These are phyloP conservation scores for Nesospiza acunhae DNA, from an alignment of 2,113 vertebrate species.

Conservation along the genomic window DNA sequence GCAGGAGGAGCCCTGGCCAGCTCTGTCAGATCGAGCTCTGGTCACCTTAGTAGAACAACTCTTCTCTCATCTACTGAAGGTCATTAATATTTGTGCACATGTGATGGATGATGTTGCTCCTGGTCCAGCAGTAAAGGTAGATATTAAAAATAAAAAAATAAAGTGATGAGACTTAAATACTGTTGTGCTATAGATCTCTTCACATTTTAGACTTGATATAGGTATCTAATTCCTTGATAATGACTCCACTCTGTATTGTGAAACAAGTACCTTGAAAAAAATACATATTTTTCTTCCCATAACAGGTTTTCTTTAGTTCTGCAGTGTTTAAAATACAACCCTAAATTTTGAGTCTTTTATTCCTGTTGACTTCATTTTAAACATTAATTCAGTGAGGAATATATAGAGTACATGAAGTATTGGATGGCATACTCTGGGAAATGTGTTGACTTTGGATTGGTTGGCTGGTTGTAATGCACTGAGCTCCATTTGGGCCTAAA, in stretches of 20 bases:
- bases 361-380: neutral
- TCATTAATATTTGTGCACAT: slow-evolving; percentile 95
- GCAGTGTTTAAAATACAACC: neutral
- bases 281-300: accelerated
- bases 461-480: neutral
- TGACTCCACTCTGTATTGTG: neutral
- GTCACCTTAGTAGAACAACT: slow-evolving; percentile 92
- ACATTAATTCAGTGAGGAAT: neutral
- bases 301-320: neutral
- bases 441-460: neutral
- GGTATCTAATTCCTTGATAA: neutral
- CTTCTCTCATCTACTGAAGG: slow-evolving; percentile 91
- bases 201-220: neutral
- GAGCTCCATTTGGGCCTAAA: neutral
- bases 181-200: neutral
- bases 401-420: neutral
- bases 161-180: neutral
- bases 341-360: neutral
- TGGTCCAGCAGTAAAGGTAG: slow-evolving; percentile 90
- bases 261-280: neutral
- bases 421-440: neutral
- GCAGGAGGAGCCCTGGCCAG: slow-evolving; percentile 91
- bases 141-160: neutral
- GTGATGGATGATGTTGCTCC: slow-evolving; percentile 92
- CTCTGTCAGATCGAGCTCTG: slow-evolving; percentile 85